These are phyloP conservation scores for Rhinogobio ventralis DNA, from an alignment of 2,797 vertebrate species.

Conservation along the genomic window DNA sequence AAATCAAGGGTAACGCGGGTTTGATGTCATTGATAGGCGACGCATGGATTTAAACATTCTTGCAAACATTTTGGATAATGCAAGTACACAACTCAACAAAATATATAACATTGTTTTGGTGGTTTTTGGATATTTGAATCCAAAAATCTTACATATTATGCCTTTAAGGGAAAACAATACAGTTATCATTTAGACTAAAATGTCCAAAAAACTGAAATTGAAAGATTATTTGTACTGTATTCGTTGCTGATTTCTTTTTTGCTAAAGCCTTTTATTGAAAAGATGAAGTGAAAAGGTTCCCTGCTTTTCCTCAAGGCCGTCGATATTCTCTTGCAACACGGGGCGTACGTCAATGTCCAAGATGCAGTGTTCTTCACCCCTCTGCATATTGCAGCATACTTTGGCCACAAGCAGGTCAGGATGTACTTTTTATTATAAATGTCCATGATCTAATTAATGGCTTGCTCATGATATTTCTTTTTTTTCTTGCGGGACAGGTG, in stretches of 20 bases:
- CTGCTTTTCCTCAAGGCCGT: conserved; percentile 76
- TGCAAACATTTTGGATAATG: too few species aligned
- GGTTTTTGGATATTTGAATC: too few species aligned
- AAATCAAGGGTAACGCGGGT: too few species aligned
- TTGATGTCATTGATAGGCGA: too few species aligned
- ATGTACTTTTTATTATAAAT: background rate
- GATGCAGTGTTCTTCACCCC: conserved; percentile 95
- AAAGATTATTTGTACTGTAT: background rate
- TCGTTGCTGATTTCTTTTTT: background rate
- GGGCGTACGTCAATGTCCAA: conserved; percentile 89
- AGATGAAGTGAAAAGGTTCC: background rate
- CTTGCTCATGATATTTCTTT: background rate
- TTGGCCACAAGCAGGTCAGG: conserved; percentile 86
- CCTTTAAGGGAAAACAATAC: too few species aligned
- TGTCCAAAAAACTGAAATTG: background rate
- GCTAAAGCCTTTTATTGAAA: background rate
- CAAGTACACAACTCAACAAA: too few species aligned
- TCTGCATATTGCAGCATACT: conserved; percentile 87
- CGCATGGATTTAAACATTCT: too few species aligned
- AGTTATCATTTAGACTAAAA: too few species aligned
- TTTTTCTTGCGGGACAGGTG: conserved; percentile 73
- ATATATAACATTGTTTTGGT: too few species aligned
- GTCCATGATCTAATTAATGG: background rate
- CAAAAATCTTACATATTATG: too few species aligned
- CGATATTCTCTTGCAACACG: conserved; percentile 90